Evolutionary conservation across 2,888 invertebrate genomes (phyloP).

Genomic region (Limnephilus lunatus): DNA sequence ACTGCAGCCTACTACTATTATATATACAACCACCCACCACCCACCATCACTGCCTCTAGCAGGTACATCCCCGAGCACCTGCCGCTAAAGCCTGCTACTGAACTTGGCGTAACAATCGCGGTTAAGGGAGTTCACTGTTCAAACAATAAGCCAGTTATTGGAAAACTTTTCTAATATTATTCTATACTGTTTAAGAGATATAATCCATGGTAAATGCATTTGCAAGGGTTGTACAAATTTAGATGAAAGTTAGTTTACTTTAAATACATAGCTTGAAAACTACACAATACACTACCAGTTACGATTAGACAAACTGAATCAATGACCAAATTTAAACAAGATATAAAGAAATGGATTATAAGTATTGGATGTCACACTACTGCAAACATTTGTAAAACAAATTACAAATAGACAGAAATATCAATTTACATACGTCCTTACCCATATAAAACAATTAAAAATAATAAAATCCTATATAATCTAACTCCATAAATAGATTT

Average conservation of each 20-base stretch:
- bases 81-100: background rate
- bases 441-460: too few relatives aligned
- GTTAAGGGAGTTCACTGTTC: background rate
- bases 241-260: background rate
- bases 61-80: background rate
- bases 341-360: too few relatives aligned
- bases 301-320: too few relatives aligned
- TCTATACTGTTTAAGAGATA: background rate
- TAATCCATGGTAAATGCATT: background rate
- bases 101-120: background rate
- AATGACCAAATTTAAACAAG: too few relatives aligned
- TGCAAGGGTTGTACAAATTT: background rate
- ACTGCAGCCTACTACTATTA: background rate
- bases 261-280: too few relatives aligned
- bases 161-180: slow-evolving; percentile 2
- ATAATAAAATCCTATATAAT: too few relatives aligned
- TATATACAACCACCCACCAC: background rate
- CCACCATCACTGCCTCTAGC: background rate
- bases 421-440: too few relatives aligned
- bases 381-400: too few relatives aligned
- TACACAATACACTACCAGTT: too few relatives aligned
- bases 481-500: too few relatives aligned
- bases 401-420: too few relatives aligned
- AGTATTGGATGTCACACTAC: too few relatives aligned
- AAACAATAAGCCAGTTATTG: background rate